Base-by-base conservation (phyloP, 2,888 invertebrate species). In the Ophion ventricosus region DNA sequence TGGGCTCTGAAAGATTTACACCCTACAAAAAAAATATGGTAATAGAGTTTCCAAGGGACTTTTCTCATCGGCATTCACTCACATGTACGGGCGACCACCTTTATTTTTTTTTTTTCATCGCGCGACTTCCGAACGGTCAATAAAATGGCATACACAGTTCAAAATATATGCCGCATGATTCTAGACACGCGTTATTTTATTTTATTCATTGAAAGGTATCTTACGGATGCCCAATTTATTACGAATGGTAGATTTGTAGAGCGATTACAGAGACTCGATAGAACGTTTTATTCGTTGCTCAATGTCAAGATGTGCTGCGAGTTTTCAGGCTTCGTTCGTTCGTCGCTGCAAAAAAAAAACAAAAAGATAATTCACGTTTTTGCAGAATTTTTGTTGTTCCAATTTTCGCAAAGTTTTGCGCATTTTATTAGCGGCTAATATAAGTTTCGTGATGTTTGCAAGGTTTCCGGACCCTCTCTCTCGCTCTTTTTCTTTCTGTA, bases 21-120 rank as follows among this genome's bases (percentile, higher is more conserved):
- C 67, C 40, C 77, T 72, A 85, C 78, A 61, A 25, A 77, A 83
- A 80, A 85, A 85, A 83, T 83, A 80, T 83, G 83, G 80, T 80
- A 78, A 83, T 80, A 11, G 5, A 10, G 17, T 64, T 25, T 20
- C 66, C 59, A 56, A 23, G 64, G 49, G 11, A 14, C 17, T 35
- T 40, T 49, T 57, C 26, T 67, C 14, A 75, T 66, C 56, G 56
- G 20, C 59, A 26, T 49, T n/a, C 20, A 20, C 5, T 49, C 49
- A 3, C 17, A 35, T 7, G 35, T 35, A 7, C 35, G 8, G 25
- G 40, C 23, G 11, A 1, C 29, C 43, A 14, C 14, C 20, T n/a
- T 20, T 72, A 17, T 20, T 66, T 54, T 40, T 20, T 56, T 72
- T 73, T 20, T 59, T 67, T 40, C n/a, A 35, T 35, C 67, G 54